Conservation (phyloP, 2,888 invertebrate genomes). For the Apotomis betuletana region DNA sequence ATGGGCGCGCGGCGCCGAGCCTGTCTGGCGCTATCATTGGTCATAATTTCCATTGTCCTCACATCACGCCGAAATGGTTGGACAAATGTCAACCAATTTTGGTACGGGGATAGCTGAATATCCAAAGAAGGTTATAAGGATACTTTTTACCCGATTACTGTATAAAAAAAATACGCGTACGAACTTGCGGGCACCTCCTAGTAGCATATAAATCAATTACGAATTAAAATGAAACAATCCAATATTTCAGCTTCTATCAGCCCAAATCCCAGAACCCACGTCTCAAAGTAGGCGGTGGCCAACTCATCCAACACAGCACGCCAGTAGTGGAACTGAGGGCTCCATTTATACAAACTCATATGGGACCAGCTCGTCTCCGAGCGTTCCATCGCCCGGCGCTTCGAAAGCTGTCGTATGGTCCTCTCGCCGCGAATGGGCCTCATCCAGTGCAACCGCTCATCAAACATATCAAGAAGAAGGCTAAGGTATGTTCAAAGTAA, state of each 20-base stretch:
- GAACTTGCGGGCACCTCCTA: too few species aligned
- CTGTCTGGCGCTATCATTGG: too few species aligned
- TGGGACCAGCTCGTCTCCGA: constrained; percentile 88
- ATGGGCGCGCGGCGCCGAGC: too few species aligned
- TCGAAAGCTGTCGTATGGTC: constrained; percentile 93
- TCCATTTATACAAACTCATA: constrained; percentile 97
- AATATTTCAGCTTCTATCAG: constrained; percentile 90
- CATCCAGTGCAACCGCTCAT: constrained; percentile 93
- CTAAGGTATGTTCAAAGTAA: constrained; percentile 79
- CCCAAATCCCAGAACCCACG: constrained; percentile 93
- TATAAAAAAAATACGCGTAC: too few species aligned
- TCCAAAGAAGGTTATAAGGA: too few species aligned
- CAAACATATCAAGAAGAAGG: constrained; percentile 96
- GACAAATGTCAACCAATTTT: too few species aligned
- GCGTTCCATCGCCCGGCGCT: constrained; percentile 97
- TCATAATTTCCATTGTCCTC: too few species aligned
- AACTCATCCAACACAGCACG: constrained; percentile 98
- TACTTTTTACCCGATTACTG: too few species aligned
- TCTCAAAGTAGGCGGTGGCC: constrained; percentile 94
- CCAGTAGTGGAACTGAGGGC: constrained; percentile 97
- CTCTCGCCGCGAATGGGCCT: constrained; percentile 87
- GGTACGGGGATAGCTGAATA: too few species aligned
- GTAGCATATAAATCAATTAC: too few species aligned
- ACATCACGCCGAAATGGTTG: too few species aligned
- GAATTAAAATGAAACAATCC: too few species aligned